Evolutionary conservation across 2,888 invertebrate species (phyloP), one percentile per base, ranked within the genome.

Genomic region (Nomada fucata): DNA sequence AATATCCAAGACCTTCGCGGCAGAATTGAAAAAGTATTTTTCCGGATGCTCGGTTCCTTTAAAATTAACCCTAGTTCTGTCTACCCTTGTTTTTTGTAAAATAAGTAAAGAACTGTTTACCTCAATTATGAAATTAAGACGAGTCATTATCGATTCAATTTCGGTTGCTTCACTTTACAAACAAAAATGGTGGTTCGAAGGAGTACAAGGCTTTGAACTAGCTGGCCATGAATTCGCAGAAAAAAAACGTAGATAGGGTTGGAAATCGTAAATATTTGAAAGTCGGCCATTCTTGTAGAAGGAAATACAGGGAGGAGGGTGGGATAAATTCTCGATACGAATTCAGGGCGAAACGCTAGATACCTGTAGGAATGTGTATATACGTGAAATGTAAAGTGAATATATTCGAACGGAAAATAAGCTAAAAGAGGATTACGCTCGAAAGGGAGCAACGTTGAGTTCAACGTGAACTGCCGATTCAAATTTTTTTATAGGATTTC

Each of bases 201-300:
- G 36, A 36, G 42, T 64, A 42, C 18, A n/a, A 11, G 13, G 2
- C 10, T 13, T 9, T 15, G 42, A 63, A 11, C 44, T 53, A 63
- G 11, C 29, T 15, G 60, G 50, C 1, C 23, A 44, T 0, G 18
- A 57, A 13, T n/a, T n/a, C 2, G 47, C 20, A 15, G 15, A n/a
- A 29, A 26, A 18, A 5, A 15, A 47, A 26, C 50, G 3, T 10
- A 44, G 9, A 18, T 5, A 29, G 18, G 23, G 47, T 61, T 23
- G n/a, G 23, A 57, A 60, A 55, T 63, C 55, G 29, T 47, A 73
- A 63, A 76, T 73, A 63, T 63, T 73, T 63, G 36, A 23, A 9
- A 47, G 20, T 55, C 23, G 61, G 11, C 42, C 20, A n/a, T 9
- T 13, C 29, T 29, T 73, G 29, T 10, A 11, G n/a, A 2, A 5